These are phyloP conservation scores for Aphodius granarius DNA, from an alignment of 2,888 invertebrate species.

Conservation along the genomic window DNA sequence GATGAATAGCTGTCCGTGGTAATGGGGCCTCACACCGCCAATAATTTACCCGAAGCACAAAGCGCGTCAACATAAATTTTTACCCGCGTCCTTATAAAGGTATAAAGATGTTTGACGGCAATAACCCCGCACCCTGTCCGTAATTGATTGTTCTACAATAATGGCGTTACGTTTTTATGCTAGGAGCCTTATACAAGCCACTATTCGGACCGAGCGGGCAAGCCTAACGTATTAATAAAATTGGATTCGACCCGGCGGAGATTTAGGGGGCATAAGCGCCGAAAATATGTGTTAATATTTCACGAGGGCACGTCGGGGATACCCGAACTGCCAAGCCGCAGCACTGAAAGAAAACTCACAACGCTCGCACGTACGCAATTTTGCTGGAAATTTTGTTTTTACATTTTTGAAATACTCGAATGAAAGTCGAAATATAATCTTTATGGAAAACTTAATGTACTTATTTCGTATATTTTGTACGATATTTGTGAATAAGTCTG, in stretches of 20 bases:
- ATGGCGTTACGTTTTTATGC: not conserved
- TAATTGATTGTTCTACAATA: not conserved
- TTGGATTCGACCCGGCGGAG: not conserved
- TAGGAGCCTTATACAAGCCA: not conserved
- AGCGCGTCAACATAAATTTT: not conserved
- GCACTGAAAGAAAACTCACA: not conserved
- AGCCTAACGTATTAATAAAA: not conserved
- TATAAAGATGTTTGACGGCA: not conserved
- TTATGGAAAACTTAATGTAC: no score
- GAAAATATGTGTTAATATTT: not conserved
- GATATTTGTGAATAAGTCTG: no score
- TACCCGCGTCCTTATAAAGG: not conserved
- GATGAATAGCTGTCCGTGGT: not conserved
- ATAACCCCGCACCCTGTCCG: not conserved
- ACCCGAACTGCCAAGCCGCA: not conserved
- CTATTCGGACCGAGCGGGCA: not conserved
- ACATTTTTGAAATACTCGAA: no score
- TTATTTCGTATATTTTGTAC: no score
- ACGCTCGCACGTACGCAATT: not conserved
- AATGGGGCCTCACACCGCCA: not conserved
- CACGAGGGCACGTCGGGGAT: not conserved
- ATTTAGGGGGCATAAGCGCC: not conserved
- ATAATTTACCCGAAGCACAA: not conserved
- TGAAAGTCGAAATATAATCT: no score
- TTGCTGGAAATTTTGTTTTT: not conserved